Evolutionary conservation across 1,140 invertebrate species (phyloP).

Genomic region (Gryllus bimaculatus): DNA sequence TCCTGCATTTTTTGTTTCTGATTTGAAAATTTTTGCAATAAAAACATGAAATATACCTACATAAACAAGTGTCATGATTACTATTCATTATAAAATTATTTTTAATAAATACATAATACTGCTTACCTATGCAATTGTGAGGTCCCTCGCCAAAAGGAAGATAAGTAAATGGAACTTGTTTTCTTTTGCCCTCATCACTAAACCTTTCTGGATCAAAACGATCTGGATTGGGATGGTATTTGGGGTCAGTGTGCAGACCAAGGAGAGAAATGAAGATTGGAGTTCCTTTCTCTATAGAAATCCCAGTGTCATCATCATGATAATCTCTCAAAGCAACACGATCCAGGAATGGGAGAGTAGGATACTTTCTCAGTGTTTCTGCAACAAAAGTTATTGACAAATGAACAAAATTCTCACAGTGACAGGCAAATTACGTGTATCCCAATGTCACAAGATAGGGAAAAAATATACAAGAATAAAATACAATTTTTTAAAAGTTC

Average conservation of each 20-base stretch:
- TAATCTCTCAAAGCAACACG: slow-evolving; percentile 18
- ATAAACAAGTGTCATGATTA: no score
- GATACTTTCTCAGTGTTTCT: slow-evolving; percentile 30
- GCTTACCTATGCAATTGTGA: slow-evolving; percentile 43
- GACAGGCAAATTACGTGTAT: not conserved
- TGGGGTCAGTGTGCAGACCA: slow-evolving; percentile 42
- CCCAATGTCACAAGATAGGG: not conserved
- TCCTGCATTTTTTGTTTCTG: no score
- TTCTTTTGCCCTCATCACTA: slow-evolving; percentile 27
- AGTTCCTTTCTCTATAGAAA: slow-evolving; percentile 23
- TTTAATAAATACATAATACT: not conserved
- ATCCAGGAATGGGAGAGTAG: slow-evolving; percentile 29
- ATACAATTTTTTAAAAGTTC: no score
- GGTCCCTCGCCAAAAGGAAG: slow-evolving; percentile 39
- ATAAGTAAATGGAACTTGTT: slow-evolving; percentile 34
- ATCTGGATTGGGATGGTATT: slow-evolving; percentile 46
- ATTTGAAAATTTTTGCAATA: no score
- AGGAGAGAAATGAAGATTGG: slow-evolving; percentile 28
- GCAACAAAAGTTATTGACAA: not conserved
- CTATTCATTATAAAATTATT: not conserved
- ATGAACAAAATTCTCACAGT: no score
- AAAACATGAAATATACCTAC: no score
- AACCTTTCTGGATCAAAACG: slow-evolving; percentile 39
- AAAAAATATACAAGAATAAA: not conserved
- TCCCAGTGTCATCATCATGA: slow-evolving; percentile 14